A percentile compares a stretch with the other conserved stretches of the same genome.
Evolutionary conservation across 1,140 invertebrate species (phyloP).

Genomic region (Diprion similis): DNA sequence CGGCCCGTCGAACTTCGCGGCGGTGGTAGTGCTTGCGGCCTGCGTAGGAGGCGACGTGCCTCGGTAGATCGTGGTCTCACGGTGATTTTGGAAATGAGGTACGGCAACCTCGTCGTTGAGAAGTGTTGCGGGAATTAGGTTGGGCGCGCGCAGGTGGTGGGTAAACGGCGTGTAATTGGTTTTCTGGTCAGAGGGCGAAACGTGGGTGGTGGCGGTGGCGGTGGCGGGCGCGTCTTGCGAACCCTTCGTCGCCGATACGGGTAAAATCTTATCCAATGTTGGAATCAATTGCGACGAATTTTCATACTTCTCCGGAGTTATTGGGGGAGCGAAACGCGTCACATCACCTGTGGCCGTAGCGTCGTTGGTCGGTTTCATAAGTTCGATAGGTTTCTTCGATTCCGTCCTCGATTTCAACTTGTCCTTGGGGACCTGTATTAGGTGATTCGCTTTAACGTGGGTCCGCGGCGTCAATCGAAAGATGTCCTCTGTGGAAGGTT

Average conservation of each 20-base stretch:
- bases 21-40: neutral
- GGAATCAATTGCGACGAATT: neutral
- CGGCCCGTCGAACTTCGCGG: neutral
- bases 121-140: too few relatives aligned
- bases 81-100: neutral
- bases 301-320: neutral
- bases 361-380: conserved; percentile 37
- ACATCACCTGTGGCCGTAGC: neutral
- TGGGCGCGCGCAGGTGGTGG: too few relatives aligned
- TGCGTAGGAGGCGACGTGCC: neutral
- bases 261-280: too few relatives aligned
- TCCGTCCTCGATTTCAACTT: conserved; percentile 45
- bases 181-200: neutral
- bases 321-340: neutral
- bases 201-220: too few relatives aligned
- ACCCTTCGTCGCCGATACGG: too few relatives aligned
- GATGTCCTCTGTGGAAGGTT: conserved; percentile 48
- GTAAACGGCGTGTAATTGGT: too few relatives aligned
- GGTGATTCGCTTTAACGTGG: conserved; percentile 38
- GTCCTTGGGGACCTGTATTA: conserved; percentile 45
- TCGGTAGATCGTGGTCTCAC: neutral
- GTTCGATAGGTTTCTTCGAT: conserved; percentile 52
- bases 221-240: too few relatives aligned
- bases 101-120: neutral
- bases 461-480: conserved; percentile 44